Percentiles rank a stretch among this genome's conserved stretches.
Evolutionary conservation across 2,797 vertebrate genomes (phyloP).

Genomic region (Hephaestus fuliginosus): DNA sequence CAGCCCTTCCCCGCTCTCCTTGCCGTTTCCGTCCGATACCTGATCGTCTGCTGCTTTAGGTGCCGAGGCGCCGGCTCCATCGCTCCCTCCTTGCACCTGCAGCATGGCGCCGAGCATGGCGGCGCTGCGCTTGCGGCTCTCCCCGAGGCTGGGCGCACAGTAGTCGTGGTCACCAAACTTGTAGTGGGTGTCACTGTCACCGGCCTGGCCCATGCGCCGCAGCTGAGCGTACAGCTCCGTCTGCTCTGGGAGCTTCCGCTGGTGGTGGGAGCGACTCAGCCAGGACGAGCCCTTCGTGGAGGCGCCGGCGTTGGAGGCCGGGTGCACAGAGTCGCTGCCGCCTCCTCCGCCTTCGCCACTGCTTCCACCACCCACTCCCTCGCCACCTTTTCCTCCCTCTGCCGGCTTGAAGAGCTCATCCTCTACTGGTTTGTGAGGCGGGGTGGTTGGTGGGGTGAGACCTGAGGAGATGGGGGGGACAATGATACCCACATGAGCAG

Average conservation of each 20-base stretch:
- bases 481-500: background rate
- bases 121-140: slow-evolving; percentile 79
- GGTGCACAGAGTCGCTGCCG: slow-evolving; percentile 42
- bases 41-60: slow-evolving; percentile 34
- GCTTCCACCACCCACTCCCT: slow-evolving; percentile 62
- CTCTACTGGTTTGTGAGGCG: slow-evolving; percentile 95
- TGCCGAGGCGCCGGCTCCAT: background rate
- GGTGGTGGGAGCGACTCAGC: slow-evolving; percentile 77
- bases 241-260: slow-evolving; percentile 92
- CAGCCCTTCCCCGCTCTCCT: slow-evolving; percentile 40
- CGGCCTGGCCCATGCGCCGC: slow-evolving; percentile 83
- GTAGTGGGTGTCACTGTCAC: slow-evolving; percentile 71
- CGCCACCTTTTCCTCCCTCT: slow-evolving; percentile 83
- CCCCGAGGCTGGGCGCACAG: slow-evolving; percentile 87
- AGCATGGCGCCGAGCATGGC: slow-evolving; percentile 68
- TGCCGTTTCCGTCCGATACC: slow-evolving; percentile 27
- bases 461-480: slow-evolving; percentile 81
- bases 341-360: slow-evolving; percentile 64
- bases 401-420: slow-evolving; percentile 96
- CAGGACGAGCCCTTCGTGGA: slow-evolving; percentile 60
- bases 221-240: slow-evolving; percentile 97
- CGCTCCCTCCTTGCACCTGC: slow-evolving; percentile 49
- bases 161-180: slow-evolving; percentile 98
- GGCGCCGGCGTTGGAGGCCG: background rate
- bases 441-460: slow-evolving; percentile 97